phyloP scores from a whole-genome alignment of 1,140 invertebrate genomes.

The Battus philenor region DNA sequence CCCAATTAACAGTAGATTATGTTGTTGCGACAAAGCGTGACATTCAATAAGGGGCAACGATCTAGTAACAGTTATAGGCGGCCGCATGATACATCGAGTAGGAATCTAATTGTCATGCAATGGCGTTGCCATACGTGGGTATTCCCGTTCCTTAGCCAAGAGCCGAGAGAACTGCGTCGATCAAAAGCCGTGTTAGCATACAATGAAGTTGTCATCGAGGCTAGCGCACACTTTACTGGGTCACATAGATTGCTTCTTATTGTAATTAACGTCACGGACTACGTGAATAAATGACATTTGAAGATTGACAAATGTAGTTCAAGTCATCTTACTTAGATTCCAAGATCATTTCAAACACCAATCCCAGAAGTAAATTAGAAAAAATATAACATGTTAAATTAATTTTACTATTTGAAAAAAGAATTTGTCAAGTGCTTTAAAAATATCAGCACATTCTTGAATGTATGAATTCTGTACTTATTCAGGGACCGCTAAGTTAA shows the following conservation, averaged over 20 bases:
- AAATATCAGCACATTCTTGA: no score
- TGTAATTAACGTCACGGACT: constrained; percentile 8
- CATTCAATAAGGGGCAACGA: constrained; percentile 3
- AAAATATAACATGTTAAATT: no score
- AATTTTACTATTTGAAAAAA: no score
- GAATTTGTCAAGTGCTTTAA: no score
- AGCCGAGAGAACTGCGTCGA: neutral
- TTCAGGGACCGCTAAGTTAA: no score
- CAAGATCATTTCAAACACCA: no score
- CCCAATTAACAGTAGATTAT: no score
- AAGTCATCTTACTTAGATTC: no score
- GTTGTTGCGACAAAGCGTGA: no score
- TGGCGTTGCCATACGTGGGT: constrained; percentile 5
- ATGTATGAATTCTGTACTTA: no score
- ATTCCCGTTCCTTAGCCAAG: neutral
- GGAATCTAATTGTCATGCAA: constrained; percentile 1
- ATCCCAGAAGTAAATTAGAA: no score
- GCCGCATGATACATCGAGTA: neutral
- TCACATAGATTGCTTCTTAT: constrained; percentile 11
- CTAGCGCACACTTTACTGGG: constrained; percentile 4
- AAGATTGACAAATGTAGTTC: constrained; percentile 1
- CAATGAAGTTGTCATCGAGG: neutral
- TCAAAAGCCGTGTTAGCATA: constrained; percentile 6
- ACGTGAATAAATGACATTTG: constrained; percentile 3
- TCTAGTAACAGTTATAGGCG: constrained; percentile 4